These are phyloP conservation scores for Tanytarsus gracilentus DNA, from an alignment of 2,888 invertebrate genomes.

Conservation along the genomic window DNA sequence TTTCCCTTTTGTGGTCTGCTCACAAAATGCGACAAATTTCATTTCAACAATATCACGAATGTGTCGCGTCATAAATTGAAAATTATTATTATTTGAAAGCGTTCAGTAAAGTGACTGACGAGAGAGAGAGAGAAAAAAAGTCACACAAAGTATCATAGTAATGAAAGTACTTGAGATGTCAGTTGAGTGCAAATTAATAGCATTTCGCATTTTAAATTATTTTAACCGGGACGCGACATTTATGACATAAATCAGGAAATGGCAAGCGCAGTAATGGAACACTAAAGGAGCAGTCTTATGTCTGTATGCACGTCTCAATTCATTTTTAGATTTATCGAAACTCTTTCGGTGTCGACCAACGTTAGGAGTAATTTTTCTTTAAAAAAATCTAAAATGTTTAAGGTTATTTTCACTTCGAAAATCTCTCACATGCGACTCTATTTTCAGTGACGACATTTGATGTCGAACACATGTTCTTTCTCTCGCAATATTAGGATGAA, in stretches of 20 bases:
- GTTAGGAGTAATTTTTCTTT: too few relatives aligned
- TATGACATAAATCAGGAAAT: conserved; percentile 1
- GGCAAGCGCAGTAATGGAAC: not conserved
- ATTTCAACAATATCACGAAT: not conserved
- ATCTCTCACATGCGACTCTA: too few relatives aligned
- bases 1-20: not conserved
- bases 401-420: conserved; percentile 16
- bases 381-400: too few relatives aligned
- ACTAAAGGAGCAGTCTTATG: too few relatives aligned
- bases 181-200: not conserved
- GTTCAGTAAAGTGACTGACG: not conserved
- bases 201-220: not conserved
- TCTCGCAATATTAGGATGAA: conserved; percentile 22
- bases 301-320: too few relatives aligned
- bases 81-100: not conserved
- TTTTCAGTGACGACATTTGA: conserved; percentile 33
- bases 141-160: not conserved
- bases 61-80: conserved; percentile 3
- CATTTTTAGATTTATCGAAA: too few relatives aligned
- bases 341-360: too few relatives aligned
- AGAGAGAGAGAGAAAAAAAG: not conserved
- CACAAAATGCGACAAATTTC: not conserved
- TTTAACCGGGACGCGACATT: not conserved
- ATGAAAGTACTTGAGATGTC: not conserved
- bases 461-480: conserved; percentile 36